Evolutionary conservation across 2,888 invertebrate genomes (phyloP).

Genomic region (Dasypogon diadema): DNA sequence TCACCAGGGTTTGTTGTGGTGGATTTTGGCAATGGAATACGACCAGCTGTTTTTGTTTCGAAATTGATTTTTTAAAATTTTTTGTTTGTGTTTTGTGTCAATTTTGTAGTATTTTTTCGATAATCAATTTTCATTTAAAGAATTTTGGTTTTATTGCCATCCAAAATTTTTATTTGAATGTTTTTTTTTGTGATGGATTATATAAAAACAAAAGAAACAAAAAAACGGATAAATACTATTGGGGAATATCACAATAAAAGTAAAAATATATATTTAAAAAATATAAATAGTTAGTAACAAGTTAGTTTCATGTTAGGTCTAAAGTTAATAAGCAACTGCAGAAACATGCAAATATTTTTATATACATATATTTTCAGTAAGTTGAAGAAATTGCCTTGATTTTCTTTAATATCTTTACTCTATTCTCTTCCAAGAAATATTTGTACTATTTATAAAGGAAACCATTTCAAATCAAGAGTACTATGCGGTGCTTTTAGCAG

Average conservation of each 20-base stretch:
- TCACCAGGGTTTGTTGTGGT: slow-evolving; percentile 51
- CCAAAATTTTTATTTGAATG: slow-evolving; percentile 7
- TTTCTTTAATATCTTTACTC: not conserved
- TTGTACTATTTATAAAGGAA: no score
- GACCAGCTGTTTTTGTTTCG: slow-evolving; percentile 54
- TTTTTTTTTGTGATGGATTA: slow-evolving; percentile 40
- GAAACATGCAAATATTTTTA: slow-evolving; percentile 4
- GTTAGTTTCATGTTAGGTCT: slow-evolving; percentile 9
- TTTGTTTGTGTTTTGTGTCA: slow-evolving; percentile 44
- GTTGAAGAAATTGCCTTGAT: slow-evolving; percentile 37
- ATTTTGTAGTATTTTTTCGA: slow-evolving; percentile 48
- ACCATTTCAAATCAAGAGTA: no score
- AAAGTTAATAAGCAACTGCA: slow-evolving; percentile 30
- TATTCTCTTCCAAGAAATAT: no score
- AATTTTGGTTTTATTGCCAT: slow-evolving; percentile 11
- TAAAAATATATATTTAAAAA: not conserved
- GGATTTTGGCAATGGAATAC: slow-evolving; percentile 54
- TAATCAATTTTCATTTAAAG: not conserved
- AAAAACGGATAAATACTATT: slow-evolving; percentile 16
- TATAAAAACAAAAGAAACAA: slow-evolving; percentile 34
- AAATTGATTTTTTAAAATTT: slow-evolving; percentile 15
- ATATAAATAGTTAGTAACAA: not conserved
- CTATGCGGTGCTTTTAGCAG: no score
- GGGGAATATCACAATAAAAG: not conserved
- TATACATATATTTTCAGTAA: no score